Conservation (phyloP, 2,797 vertebrate genomes). For the Mus minutoides region DNA sequence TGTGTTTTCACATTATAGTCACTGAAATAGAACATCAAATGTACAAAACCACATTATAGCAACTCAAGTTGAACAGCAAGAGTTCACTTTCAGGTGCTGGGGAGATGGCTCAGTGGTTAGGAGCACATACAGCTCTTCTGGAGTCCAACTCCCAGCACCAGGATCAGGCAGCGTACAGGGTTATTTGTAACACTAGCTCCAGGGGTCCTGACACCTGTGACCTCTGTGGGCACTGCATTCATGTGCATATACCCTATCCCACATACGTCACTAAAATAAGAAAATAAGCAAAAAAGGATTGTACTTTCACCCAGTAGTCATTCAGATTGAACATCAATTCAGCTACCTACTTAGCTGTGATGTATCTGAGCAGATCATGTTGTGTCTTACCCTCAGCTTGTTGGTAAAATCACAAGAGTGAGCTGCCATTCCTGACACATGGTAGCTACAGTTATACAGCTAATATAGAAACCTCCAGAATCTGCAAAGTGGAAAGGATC, state of each 20-base stretch:
- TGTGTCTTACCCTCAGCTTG: neutral
- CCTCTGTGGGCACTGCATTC: neutral
- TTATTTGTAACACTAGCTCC: neutral
- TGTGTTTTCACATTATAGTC: neutral
- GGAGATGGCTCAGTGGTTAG: neutral
- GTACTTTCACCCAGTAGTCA: neutral
- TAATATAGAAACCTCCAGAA: neutral
- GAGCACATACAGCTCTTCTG: neutral
- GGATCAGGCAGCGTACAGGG: too few species aligned
- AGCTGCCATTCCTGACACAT: neutral
- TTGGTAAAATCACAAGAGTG: neutral
- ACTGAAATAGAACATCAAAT: too few species aligned
- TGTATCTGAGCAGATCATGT: neutral
- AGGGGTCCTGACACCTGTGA: neutral
- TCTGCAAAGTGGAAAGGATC: neutral
- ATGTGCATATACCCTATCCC: neutral
- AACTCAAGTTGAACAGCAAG: neutral
- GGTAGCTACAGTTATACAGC: neutral
- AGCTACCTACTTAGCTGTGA: neutral
- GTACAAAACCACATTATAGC: neutral
- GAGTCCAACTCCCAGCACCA: neutral
- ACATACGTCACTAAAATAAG: neutral
- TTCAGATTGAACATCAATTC: neutral
- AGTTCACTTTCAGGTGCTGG: neutral
- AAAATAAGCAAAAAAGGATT: neutral